A percentile compares a stretch with the other conserved stretches of the same genome.
phyloP scores from a whole-genome alignment of 2,113 vertebrate genomes.

The Onychostoma macrolepis region DNA sequence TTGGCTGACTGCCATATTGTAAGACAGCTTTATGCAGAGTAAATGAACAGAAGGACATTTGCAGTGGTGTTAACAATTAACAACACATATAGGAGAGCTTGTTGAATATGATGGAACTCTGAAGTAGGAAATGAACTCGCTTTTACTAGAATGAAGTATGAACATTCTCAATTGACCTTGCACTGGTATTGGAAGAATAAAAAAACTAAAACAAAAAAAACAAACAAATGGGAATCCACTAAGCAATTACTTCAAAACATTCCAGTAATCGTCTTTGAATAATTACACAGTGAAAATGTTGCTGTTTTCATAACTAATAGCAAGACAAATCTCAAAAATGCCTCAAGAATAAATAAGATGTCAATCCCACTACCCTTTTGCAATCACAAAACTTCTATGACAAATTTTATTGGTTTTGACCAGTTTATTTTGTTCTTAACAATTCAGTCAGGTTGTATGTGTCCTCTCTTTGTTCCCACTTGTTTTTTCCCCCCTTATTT shows the following conservation, averaged over 20 bases:
- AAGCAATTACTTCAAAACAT: no score
- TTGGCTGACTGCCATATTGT: neutral
- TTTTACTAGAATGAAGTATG: neutral
- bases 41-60: constrained; percentile 9
- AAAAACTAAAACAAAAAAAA: neutral
- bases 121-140: neutral
- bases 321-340: neutral
- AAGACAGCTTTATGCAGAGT: constrained; percentile 7
- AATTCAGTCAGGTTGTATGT: neutral
- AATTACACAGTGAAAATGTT: neutral
- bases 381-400: neutral
- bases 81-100: neutral
- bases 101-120: constrained; percentile 6
- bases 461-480: neutral
- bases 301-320: neutral
- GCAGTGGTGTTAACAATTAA: neutral
- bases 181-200: neutral
- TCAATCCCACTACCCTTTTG: neutral
- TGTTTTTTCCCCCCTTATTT: neutral
- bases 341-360: neutral
- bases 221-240: no score
- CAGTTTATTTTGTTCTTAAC: neutral
- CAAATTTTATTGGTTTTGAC: neutral
- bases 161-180: neutral
- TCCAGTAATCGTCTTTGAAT: no score